Evolutionary conservation across 2,797 vertebrate species (phyloP).

Genomic region (Oophaga sylvatica): DNA sequence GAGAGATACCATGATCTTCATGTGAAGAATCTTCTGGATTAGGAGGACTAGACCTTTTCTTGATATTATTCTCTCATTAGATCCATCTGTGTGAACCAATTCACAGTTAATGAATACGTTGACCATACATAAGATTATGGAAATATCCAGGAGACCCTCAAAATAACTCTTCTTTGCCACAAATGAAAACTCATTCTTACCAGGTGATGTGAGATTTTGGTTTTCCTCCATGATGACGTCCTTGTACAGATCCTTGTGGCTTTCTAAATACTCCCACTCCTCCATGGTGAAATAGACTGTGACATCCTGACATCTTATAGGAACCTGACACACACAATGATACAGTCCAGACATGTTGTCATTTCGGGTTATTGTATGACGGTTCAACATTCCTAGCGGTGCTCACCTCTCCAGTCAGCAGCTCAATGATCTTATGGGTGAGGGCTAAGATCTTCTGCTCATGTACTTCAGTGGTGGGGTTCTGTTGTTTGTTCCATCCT

Average conservation of each 20-base stretch:
- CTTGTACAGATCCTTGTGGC: conserved; percentile 14
- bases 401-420: conserved; percentile 31
- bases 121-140: too few species aligned
- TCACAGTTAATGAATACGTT: not conserved
- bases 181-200: not conserved
- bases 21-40: not conserved
- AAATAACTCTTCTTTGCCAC: not conserved
- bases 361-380: not conserved
- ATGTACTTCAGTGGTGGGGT: not conserved
- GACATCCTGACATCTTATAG: not conserved
- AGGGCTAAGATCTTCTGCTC: not conserved
- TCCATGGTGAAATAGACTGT: conserved; percentile 4
- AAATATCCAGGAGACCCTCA: not conserved
- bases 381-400: not conserved
- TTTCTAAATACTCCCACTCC: conserved; percentile 14
- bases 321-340: not conserved
- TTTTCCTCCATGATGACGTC: not conserved
- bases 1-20: not conserved
- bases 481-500: not conserved
- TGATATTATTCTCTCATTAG: not conserved
- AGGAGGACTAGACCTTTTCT: not conserved
- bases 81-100: not conserved
- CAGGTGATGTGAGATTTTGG: not conserved
- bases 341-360: not conserved
- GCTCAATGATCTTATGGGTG: not conserved